phyloP scores from a whole-genome alignment of 1,140 invertebrate genomes.

The Drosophila quadrilineata region DNA sequence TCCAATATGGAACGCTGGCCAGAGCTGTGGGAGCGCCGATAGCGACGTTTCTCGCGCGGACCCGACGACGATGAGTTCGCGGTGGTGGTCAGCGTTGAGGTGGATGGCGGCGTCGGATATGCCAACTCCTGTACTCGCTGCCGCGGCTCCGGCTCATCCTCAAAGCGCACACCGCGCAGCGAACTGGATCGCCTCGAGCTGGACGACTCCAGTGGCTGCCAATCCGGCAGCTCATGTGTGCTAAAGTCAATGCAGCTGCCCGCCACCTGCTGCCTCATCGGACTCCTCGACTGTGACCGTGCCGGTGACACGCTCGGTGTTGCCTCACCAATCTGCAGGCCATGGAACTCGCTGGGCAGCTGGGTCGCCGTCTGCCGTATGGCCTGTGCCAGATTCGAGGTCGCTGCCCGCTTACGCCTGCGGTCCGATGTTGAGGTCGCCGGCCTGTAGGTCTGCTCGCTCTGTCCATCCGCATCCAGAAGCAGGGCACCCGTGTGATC shows the following conservation, averaged over 20 bases:
- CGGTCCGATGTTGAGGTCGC: neutral
- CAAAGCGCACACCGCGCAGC: constrained; percentile 63
- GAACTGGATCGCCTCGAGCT: constrained; percentile 58
- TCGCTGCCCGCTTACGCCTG: constrained; percentile 53
- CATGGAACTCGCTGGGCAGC: constrained; percentile 59
- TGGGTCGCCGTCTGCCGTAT: constrained; percentile 40
- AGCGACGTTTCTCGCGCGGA: constrained; percentile 67
- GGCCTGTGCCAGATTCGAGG: constrained; percentile 41
- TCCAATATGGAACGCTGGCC: constrained; percentile 59
- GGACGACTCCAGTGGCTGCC: constrained; percentile 30
- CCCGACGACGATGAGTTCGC: constrained; percentile 65
- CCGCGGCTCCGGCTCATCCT: constrained; percentile 13
- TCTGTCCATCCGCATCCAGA: constrained; percentile 69
- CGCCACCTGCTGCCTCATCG: neutral
- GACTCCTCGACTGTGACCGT: neutral
- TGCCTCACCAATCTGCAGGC: constrained; percentile 60
- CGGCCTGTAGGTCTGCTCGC: constrained; percentile 49
- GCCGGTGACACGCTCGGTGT: constrained; percentile 28
- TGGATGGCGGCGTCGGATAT: constrained; percentile 67
- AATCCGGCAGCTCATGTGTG: constrained; percentile 69
- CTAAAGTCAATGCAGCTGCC: constrained; percentile 70
- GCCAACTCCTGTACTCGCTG: neutral
- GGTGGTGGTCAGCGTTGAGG: constrained; percentile 50
- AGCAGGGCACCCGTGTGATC: constrained; percentile 82
- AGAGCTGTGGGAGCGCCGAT: constrained; percentile 70